Conservation (phyloP, 2,113 vertebrate genomes). For the Catagonus wagneri region DNA sequence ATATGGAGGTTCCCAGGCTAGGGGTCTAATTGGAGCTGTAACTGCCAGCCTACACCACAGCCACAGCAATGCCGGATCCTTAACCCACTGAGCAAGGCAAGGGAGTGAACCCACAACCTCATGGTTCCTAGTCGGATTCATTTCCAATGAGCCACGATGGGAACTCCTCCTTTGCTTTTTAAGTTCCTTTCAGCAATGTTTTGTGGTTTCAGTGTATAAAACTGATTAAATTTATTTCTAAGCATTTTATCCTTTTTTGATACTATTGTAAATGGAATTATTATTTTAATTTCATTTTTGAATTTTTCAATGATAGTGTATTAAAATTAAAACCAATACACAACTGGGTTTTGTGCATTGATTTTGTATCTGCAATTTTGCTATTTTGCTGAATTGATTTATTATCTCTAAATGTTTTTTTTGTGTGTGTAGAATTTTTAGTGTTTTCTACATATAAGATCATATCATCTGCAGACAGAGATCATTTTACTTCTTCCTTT, state of each 20-base stretch:
- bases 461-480: neutral
- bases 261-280: neutral
- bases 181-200: neutral
- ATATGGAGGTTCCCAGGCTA: too few relatives aligned
- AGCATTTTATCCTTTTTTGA: neutral
- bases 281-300: neutral
- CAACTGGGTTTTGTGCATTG: neutral
- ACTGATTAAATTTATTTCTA: neutral
- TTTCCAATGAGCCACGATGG: too few relatives aligned
- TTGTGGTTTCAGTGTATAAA: neutral
- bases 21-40: too few relatives aligned
- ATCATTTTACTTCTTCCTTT: slow-evolving; percentile 7
- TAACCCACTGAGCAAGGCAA: too few relatives aligned
- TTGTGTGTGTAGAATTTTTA: neutral
- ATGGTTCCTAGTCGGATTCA: too few relatives aligned
- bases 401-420: neutral
- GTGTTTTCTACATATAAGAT: neutral
- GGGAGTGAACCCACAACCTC: too few relatives aligned
- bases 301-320: neutral
- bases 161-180: neutral
- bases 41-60: too few relatives aligned
- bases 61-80: too few relatives aligned
- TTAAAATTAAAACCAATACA: neutral
- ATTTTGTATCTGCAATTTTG: neutral
- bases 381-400: neutral